Evolutionary conservation across 2,797 vertebrate genomes (phyloP), one percentile per base, ranked within the genome.

Genomic region (Benthosema pterotum): DNA sequence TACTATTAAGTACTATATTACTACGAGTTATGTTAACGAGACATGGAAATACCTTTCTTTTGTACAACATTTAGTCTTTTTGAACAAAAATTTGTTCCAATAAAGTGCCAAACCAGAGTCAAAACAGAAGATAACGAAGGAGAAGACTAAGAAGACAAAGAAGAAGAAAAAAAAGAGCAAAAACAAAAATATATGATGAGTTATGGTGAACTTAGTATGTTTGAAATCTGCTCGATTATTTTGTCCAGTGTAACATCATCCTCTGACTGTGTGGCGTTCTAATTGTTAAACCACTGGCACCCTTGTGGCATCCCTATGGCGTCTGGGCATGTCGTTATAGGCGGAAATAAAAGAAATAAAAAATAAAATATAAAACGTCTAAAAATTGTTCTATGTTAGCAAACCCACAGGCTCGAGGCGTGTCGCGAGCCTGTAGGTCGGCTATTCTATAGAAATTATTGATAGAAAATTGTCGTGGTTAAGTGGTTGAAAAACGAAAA

Each of bases 81-180:
- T 93, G 92, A 91, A 93, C 92, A 94, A 93, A 91, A 91, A 92
- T 94, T 94, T 92, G 95, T 96, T 95, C 94, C 94, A 93, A 95
- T 95, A 91, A 98, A 99, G 98, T 99, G 96, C 97, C 98, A 99
- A 98, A 98, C 93, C 92, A 91, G 92, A 92, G 80, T 77, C 66
- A 68, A 63, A 48, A 25, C 22, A 25, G 22, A 45, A 73, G 51
- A 77, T 77, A 83, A 72, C 60, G 86, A 81, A 86, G 67, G 87
- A 88, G 82, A 89, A 85, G 86, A 25, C 22, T 25, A 25, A 25
- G 22, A 25, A 25, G 51, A 77, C 77, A 83, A 72, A 62, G 86
- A 81, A 86, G 67, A 88, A 88, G 80, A 89, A 85, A 77, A 77
- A 56, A 55, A 48, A 59, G 42, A 62, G 57, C 46, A 42, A 53